Conservation (phyloP, 1,140 invertebrate genomes). For the Chlorops oryzae region DNA sequence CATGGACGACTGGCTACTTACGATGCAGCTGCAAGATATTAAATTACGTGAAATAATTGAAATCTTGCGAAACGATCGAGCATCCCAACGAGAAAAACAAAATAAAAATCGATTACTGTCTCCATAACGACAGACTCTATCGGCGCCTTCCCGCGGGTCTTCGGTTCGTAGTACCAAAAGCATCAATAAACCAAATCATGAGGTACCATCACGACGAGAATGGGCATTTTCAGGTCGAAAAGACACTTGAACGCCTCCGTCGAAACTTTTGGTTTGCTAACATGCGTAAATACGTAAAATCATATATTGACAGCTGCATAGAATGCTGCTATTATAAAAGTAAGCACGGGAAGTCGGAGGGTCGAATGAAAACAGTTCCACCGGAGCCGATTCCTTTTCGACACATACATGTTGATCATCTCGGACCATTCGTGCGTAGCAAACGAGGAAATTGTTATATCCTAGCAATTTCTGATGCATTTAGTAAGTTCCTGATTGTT, state of each 20-base stretch:
- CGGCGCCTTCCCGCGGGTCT: not conserved
- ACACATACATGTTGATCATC: slow-evolving; percentile 33
- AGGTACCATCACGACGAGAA: slow-evolving; percentile 22
- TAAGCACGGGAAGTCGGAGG: slow-evolving; percentile 20
- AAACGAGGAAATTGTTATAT: slow-evolving; percentile 45
- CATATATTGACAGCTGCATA: no score
- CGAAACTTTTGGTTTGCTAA: slow-evolving; percentile 29
- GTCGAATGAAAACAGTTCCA: slow-evolving; percentile 25
- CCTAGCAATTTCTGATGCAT: slow-evolving; percentile 46
- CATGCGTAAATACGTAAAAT: slow-evolving; percentile 24
- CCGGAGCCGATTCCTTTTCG: slow-evolving; percentile 30
- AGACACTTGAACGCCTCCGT: slow-evolving; percentile 19
- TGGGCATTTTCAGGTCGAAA: slow-evolving; percentile 25
- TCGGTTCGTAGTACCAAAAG: slow-evolving; percentile 11
- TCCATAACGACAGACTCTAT: slow-evolving; percentile 8
- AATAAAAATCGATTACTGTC: slow-evolving; percentile 7
- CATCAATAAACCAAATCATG: slow-evolving; percentile 7
- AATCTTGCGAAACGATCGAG: not conserved
- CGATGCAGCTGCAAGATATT: slow-evolving; percentile 4
- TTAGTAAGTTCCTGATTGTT: slow-evolving; percentile 17
- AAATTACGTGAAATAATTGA: not conserved
- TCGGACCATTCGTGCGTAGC: slow-evolving; percentile 26
- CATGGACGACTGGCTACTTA: slow-evolving; percentile 4
- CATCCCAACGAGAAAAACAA: not conserved
- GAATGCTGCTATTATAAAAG: slow-evolving; percentile 24